A percentile compares a stretch with the other conserved stretches of the same genome.
phyloP scores from a whole-genome alignment of 2,797 vertebrate genomes.

The Haliaeetus vocifer region DNA sequence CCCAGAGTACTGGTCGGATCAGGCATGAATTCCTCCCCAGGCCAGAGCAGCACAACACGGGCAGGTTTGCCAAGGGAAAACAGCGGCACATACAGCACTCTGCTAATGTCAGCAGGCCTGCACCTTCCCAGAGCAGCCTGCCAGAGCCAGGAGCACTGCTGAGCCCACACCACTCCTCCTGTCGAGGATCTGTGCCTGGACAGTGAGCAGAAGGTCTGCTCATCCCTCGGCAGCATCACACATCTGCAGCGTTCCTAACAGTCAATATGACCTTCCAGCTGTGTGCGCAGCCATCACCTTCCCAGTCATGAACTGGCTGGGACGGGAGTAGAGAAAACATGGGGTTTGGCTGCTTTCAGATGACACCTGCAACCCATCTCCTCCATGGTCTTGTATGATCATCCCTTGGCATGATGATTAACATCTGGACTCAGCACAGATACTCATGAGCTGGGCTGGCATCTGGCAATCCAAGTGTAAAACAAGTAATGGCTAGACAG shows the following conservation, averaged over 20 bases:
- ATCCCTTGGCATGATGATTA: not conserved
- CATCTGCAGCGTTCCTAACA: not conserved
- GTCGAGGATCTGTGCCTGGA: not conserved
- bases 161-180: not conserved
- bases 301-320: not conserved
- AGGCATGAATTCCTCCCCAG: not conserved
- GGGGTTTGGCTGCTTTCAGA: not conserved
- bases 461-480: not conserved
- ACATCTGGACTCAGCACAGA: not conserved
- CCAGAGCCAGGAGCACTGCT: not conserved
- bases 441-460: not conserved
- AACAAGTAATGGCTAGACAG: not conserved
- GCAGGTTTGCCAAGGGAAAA: not conserved
- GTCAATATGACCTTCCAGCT: not conserved
- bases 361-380: not conserved
- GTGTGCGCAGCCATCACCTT: not conserved
- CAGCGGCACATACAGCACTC: not conserved
- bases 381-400: not conserved
- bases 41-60: rapidly evolving
- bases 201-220: not conserved
- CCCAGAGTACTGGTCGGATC: not conserved
- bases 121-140: not conserved
- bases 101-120: rapidly evolving
- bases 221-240: not conserved
- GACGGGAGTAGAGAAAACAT: rapidly evolving